Percentiles rank a stretch among this genome's conserved stretches.
These are phyloP conservation scores for Petrocephalus schoutedeni DNA, from an alignment of 2,797 vertebrate species.

Conservation along the genomic window DNA sequence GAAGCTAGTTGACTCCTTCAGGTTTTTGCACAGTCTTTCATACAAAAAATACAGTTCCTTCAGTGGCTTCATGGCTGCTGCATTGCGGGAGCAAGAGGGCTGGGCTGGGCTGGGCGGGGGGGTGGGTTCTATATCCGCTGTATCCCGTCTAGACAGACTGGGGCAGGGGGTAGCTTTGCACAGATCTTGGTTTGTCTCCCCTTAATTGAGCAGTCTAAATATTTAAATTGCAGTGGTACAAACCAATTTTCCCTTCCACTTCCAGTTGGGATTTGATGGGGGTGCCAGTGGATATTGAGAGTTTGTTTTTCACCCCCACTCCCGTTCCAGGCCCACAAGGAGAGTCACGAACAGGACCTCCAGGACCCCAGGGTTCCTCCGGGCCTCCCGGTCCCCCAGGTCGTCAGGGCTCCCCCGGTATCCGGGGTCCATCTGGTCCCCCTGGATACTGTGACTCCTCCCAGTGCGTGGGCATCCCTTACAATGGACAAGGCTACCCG, in stretches of 20 bases:
- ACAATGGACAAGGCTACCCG: slow-evolving; percentile 98
- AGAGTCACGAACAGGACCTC: slow-evolving; percentile 84
- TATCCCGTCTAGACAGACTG: slow-evolving; percentile 64
- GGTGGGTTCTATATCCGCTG: slow-evolving; percentile 65
- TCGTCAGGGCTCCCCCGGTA: slow-evolving; percentile 82
- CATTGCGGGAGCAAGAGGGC: slow-evolving; percentile 47
- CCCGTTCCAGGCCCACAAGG: slow-evolving; percentile 79
- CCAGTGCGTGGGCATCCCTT: slow-evolving; percentile 95
- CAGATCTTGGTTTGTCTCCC: slow-evolving; percentile 46
- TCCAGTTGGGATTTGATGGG: slow-evolving; percentile 43
- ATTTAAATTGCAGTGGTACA: slow-evolving; percentile 54
- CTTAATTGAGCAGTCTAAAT: slow-evolving; percentile 65
- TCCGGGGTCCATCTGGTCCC: slow-evolving; percentile 88
- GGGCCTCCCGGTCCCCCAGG: slow-evolving; percentile 87
- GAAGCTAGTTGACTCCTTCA: slow-evolving; percentile 30
- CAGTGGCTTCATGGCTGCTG: slow-evolving; percentile 66
- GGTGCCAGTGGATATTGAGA: slow-evolving; percentile 46
- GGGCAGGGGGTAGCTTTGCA: slow-evolving; percentile 46
- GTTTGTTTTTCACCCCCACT: slow-evolving; percentile 29
- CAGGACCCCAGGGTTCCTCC: slow-evolving; percentile 80
- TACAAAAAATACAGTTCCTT: slow-evolving; percentile 61
- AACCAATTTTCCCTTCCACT: slow-evolving; percentile 41
- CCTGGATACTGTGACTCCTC: slow-evolving; percentile 96
- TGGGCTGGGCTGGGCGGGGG: slow-evolving; percentile 35
- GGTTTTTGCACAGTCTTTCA: slow-evolving; percentile 41